Conservation (phyloP, 2,888 invertebrate species). For the Rosalia funebris region DNA sequence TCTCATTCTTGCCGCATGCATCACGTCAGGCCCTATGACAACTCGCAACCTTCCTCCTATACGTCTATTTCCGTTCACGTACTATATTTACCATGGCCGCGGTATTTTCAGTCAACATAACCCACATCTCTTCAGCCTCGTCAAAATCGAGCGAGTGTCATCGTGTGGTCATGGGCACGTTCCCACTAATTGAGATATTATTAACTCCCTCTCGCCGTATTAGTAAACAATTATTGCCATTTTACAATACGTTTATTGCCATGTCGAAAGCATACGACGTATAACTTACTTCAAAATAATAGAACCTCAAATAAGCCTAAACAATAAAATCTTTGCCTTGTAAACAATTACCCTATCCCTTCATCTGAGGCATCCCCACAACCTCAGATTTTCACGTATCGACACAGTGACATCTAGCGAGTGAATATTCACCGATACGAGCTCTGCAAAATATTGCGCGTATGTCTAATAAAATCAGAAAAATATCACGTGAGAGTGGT, state of each 20-base stretch:
- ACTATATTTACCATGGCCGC: slow-evolving; percentile 10
- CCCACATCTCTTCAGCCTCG: slow-evolving; percentile 25
- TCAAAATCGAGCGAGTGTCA: slow-evolving; percentile 13
- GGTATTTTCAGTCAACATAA: slow-evolving; percentile 20
- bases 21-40: slow-evolving; percentile 33
- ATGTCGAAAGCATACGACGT: too few relatives aligned
- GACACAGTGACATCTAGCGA: slow-evolving; percentile 9
- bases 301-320: too few relatives aligned
- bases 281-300: too few relatives aligned
- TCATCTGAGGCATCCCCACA: background rate
- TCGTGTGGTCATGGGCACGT: slow-evolving; percentile 19
- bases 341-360: too few relatives aligned
- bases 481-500: too few relatives aligned
- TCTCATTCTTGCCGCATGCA: slow-evolving; percentile 45
- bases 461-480: too few relatives aligned
- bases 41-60: slow-evolving; percentile 39
- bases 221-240: slow-evolving; percentile 12
- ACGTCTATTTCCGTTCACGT: slow-evolving; percentile 35
- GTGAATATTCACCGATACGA: background rate
- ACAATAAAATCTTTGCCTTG: background rate
- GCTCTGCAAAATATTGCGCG: too few relatives aligned
- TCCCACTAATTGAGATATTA: slow-evolving; percentile 5
- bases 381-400: background rate
- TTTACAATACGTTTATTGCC: too few relatives aligned
- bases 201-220: slow-evolving; percentile 5